Evolutionary conservation across 2,113 vertebrate genomes (phyloP).

Genomic region (Lichenostomus cassidix): DNA sequence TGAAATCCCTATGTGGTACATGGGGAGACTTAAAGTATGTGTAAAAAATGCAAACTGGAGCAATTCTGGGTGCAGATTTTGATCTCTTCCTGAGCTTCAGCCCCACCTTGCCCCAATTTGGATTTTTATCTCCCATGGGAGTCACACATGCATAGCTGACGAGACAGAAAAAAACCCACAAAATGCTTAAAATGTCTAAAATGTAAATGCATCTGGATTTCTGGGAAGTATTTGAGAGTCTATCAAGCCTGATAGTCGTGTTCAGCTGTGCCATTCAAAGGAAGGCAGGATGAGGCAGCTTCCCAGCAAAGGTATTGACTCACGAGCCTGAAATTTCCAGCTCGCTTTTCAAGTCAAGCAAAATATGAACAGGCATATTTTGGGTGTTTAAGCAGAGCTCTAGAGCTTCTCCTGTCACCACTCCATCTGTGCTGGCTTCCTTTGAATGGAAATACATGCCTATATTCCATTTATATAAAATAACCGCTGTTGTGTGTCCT

Average conservation of each 20-base stretch:
- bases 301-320: neutral
- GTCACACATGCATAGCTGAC: fast-evolving
- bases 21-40: fast-evolving
- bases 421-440: neutral
- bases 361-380: neutral
- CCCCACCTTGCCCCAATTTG: fast-evolving
- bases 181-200: neutral
- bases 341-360: neutral
- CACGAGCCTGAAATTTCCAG: neutral
- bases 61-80: neutral
- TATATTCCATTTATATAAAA: neutral
- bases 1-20: neutral
- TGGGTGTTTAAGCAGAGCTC: neutral
- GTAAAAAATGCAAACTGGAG: neutral
- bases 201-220: neutral
- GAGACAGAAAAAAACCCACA: neutral
- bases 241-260: neutral
- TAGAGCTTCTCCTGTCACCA: neutral
- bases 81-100: neutral
- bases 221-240: neutral
- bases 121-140: neutral
- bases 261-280: neutral
- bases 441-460: neutral
- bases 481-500: neutral
- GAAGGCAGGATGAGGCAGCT: neutral